Percentiles rank a stretch among this genome's conserved stretches.
These are phyloP conservation scores for Jaculus jaculus DNA, from an alignment of 2,113 vertebrate species.

Conservation along the genomic window DNA sequence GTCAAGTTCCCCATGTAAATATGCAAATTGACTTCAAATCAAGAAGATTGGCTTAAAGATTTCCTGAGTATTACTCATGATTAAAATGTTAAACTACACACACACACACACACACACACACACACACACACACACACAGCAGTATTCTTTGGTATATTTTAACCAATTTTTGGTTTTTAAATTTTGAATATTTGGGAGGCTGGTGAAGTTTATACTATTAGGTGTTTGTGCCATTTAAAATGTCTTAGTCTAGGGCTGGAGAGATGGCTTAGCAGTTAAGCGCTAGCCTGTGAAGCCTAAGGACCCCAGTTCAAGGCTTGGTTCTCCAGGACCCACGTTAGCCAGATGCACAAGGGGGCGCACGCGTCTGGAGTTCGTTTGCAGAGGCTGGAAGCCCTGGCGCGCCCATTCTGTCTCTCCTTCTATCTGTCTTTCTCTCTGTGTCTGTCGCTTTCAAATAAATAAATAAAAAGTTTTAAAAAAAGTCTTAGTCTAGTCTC, in stretches of 20 bases:
- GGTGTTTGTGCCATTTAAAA: slow-evolving; percentile 49
- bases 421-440: too few relatives aligned
- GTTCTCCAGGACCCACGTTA: too few relatives aligned
- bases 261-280: too few relatives aligned
- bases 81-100: neutral
- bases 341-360: too few relatives aligned
- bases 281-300: too few relatives aligned
- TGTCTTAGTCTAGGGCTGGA: slow-evolving; percentile 40
- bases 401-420: too few relatives aligned
- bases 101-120: neutral
- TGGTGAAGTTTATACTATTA: slow-evolving; percentile 53
- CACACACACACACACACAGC: neutral
- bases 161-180: neutral
- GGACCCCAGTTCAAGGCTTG: too few relatives aligned
- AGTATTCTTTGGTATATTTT: neutral
- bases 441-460: too few relatives aligned
- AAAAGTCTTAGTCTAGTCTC: slow-evolving; percentile 49
- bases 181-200: slow-evolving; percentile 48
- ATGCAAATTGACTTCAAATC: neutral
- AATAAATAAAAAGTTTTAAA: neutral
- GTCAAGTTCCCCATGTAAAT: neutral
- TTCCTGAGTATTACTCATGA: neutral
- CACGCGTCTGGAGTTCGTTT: too few relatives aligned
- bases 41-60: neutral
- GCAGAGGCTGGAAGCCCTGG: too few relatives aligned